These are phyloP conservation scores for Antechinus flavipes DNA, from an alignment of 2,113 vertebrate species.

Conservation along the genomic window DNA sequence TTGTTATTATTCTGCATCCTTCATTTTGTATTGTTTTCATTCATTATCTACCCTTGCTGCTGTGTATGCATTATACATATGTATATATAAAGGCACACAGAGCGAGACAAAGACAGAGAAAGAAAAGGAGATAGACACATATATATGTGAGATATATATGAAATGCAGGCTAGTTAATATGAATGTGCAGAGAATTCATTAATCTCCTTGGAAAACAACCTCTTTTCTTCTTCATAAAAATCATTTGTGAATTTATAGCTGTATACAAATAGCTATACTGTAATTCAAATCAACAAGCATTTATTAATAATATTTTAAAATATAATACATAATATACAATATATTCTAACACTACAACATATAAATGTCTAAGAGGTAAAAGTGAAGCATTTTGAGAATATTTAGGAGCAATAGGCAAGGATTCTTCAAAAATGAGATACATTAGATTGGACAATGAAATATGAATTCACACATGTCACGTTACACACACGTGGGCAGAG, in stretches of 20 bases:
- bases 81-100: no score
- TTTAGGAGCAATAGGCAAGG: not conserved
- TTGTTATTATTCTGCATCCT: not conserved
- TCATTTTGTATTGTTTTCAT: not conserved
- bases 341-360: not conserved
- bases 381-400: not conserved
- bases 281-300: not conserved
- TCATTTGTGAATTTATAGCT: not conserved
- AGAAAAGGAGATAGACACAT: no score
- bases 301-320: not conserved
- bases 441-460: not conserved
- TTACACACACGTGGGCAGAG: no score
- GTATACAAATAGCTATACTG: not conserved
- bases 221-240: not conserved
- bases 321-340: no score
- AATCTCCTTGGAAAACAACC: not conserved
- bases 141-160: not conserved
- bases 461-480: not conserved
- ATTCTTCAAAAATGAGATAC: not conserved
- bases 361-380: not conserved
- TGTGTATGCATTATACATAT: not conserved
- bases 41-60: not conserved
- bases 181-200: not conserved
- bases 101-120: no score
- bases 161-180: not conserved